These are phyloP conservation scores for Vombatus ursinus DNA, from an alignment of 2,113 vertebrate genomes.

Conservation along the genomic window DNA sequence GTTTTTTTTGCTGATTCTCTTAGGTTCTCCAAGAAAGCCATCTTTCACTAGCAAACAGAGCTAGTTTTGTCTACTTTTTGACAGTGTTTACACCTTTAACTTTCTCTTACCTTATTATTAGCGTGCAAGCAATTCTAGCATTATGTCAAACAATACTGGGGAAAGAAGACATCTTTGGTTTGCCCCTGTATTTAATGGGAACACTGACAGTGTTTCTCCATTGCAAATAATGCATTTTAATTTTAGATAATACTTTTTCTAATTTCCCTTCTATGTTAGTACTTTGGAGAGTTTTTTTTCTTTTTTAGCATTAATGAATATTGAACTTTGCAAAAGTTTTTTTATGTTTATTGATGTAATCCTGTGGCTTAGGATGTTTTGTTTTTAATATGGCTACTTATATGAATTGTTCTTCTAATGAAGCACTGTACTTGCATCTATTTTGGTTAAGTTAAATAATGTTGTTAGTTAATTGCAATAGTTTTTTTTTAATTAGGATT, in stretches of 20 bases:
- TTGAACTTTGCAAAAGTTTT: not conserved
- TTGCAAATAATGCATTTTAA: not conserved
- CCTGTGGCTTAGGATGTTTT: not conserved
- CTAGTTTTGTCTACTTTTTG: not conserved
- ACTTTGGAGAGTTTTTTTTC: not conserved
- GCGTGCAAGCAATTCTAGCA: not conserved
- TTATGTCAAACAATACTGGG: not conserved
- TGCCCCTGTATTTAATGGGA: not conserved
- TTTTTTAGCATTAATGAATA: not conserved
- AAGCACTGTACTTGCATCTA: not conserved
- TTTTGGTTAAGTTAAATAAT: not conserved
- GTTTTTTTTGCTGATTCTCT: not conserved
- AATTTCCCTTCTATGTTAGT: not conserved
- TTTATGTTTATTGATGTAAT: not conserved
- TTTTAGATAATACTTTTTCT: not conserved
- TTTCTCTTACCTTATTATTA: not conserved
- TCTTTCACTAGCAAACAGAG: not conserved
- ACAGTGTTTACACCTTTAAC: not conserved
- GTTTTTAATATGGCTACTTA: not conserved
- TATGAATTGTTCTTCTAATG: not conserved
- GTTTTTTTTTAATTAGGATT: not conserved
- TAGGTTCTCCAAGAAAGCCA: not conserved
- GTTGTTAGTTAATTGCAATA: not conserved
- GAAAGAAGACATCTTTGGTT: too few relatives aligned
- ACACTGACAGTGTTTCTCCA: not conserved